These are phyloP conservation scores for Melikaiella ostensackeni DNA, from an alignment of 2,888 invertebrate species.

Conservation along the genomic window DNA sequence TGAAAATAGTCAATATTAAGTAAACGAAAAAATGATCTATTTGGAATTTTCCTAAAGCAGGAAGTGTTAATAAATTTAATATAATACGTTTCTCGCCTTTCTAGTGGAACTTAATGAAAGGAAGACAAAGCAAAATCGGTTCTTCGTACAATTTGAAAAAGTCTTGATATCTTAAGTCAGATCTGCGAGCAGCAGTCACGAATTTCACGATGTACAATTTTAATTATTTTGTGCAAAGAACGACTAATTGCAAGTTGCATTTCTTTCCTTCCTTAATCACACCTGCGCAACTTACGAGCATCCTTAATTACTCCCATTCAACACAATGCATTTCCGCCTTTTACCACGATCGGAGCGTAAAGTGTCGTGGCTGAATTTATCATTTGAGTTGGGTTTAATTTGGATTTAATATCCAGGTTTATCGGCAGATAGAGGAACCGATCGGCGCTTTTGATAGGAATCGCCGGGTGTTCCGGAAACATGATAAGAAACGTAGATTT, in stretches of 20 bases:
- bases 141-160: slow-evolving; percentile 31
- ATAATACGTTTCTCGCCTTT: too few species aligned
- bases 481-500: slow-evolving; percentile 50
- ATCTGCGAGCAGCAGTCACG: slow-evolving; percentile 22
- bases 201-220: slow-evolving; percentile 33
- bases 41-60: too few species aligned
- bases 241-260: slow-evolving; percentile 36
- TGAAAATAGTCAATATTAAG: too few species aligned
- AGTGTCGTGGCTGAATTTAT: slow-evolving; percentile 24
- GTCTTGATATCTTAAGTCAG: background rate
- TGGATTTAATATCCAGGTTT: slow-evolving; percentile 26
- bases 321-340: slow-evolving; percentile 38
- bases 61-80: too few species aligned
- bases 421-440: slow-evolving; percentile 11
- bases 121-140: slow-evolving; percentile 30
- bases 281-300: slow-evolving; percentile 23
- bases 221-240: slow-evolving; percentile 35
- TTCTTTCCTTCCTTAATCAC: slow-evolving; percentile 38
- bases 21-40: too few species aligned
- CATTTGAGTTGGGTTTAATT: background rate
- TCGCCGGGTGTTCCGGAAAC: slow-evolving; percentile 51
- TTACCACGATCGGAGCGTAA: slow-evolving; percentile 30
- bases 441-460: slow-evolving; percentile 34
- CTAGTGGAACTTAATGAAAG: background rate
- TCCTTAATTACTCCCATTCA: slow-evolving; percentile 39